Percentiles rank a stretch among this genome's conserved stretches.
Conservation (phyloP, 2,113 vertebrate genomes). For the Chrysemys picta region DNA sequence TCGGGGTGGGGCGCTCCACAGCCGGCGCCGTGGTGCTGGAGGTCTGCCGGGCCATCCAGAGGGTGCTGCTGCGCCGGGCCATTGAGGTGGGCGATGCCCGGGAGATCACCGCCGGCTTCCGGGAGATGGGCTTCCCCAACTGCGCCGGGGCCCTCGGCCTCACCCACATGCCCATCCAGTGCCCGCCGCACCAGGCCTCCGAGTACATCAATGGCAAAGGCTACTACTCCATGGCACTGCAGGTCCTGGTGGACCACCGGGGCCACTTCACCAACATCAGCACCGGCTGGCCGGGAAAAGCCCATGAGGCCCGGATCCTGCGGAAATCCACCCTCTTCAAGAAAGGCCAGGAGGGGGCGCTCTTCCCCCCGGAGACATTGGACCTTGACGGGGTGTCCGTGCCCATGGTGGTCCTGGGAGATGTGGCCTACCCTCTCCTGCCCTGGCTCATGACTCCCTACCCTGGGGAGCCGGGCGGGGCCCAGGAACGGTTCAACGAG, state of each 20-base stretch:
- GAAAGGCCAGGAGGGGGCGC: neutral
- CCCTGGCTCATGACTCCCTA: neutral
- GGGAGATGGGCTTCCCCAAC: neutral
- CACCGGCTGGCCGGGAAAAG: neutral
- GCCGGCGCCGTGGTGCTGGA: neutral
- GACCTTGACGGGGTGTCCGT: neutral
- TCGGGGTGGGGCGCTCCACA: neutral
- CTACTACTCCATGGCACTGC: neutral
- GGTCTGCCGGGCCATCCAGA: neutral
- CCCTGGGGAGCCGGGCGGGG: neutral
- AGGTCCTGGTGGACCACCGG: neutral
- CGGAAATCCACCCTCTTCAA: neutral
- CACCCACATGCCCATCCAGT: neutral
- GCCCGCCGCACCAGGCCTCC: neutral
- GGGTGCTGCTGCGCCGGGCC: neutral
- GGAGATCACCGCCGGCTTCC: neutral
- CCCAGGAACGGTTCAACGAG: neutral
- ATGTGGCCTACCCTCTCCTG: neutral
- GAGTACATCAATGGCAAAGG: neutral
- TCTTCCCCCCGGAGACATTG: neutral
- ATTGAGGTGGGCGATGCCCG: neutral
- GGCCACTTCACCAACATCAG: neutral
- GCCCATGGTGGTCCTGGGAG: neutral
- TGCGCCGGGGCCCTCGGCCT: neutral
- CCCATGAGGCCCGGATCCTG: neutral